Evolutionary conservation across 2,797 vertebrate genomes (phyloP).

Genomic region (Poliocrania exsul): DNA sequence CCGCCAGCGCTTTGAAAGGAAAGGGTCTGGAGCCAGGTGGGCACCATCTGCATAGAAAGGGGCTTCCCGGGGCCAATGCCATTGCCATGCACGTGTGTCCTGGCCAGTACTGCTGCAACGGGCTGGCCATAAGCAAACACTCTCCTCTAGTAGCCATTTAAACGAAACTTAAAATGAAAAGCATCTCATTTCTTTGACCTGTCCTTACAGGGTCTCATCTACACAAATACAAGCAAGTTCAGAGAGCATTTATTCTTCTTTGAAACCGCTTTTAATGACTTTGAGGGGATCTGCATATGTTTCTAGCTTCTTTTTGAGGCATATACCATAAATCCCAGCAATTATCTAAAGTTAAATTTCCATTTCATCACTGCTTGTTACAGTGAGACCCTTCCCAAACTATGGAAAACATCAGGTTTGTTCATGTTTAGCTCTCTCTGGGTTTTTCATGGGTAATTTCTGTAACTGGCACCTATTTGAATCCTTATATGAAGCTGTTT

Average conservation of each 20-base stretch:
- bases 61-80: not conserved
- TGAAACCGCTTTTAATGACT: not conserved
- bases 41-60: fast-evolving
- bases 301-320: not conserved
- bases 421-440: fast-evolving
- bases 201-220: not conserved
- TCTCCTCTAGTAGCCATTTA: not conserved
- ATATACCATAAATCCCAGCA: not conserved
- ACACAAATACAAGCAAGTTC: not conserved
- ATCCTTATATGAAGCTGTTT: not conserved
- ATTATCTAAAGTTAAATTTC: fast-evolving
- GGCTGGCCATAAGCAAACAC: fast-evolving
- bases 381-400: fast-evolving
- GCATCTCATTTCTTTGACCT: not conserved
- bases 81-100: fast-evolving
- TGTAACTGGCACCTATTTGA: fast-evolving
- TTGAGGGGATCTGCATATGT: too few relatives aligned
- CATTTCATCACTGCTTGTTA: not conserved
- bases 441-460: not conserved
- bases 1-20: not conserved
- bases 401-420: fast-evolving
- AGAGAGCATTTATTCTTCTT: fast-evolving
- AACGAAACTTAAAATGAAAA: not conserved
- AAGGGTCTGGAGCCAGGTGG: fast-evolving
- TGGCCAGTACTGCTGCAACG: not conserved